Percentiles rank a stretch among this genome's conserved stretches.
phyloP scores from a whole-genome alignment of 35 echinoderm and acorn worm genomes.

The Apostichopus japonicus region DNA sequence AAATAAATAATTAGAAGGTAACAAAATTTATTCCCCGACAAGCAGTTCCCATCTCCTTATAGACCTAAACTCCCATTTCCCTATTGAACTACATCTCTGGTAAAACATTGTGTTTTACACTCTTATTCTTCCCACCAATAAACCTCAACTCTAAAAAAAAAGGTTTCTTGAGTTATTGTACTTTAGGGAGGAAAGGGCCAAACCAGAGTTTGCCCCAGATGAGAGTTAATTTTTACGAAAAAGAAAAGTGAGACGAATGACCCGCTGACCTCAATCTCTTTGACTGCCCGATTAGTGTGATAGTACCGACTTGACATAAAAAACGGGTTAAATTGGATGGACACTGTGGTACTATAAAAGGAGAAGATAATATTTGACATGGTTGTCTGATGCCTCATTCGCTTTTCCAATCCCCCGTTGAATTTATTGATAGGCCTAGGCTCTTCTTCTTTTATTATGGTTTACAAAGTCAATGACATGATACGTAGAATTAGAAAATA shows the following conservation, averaged over 20 bases:
- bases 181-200: slow-evolving; percentile 27
- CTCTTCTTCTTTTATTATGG: no score
- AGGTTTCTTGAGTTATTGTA: slow-evolving; percentile 23
- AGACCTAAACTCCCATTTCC: neutral
- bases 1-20: slow-evolving; percentile 22
- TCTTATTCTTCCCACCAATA: neutral
- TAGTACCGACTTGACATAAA: slow-evolving; percentile 13
- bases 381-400: slow-evolving; percentile 2
- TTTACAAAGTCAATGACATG: slow-evolving; percentile 1
- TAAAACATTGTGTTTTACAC: slow-evolving; percentile 43
- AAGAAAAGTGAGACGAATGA: neutral
- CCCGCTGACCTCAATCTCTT: slow-evolving; percentile 38
- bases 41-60: neutral
- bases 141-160: slow-evolving; percentile 16
- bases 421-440: neutral
- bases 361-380: neutral
- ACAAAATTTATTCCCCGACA: slow-evolving; percentile 20
- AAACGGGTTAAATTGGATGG: slow-evolving; percentile 1
- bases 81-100: neutral
- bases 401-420: slow-evolving; percentile 1
- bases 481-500: neutral
- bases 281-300: neutral
- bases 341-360: neutral
- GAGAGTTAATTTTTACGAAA: slow-evolving; percentile 9
- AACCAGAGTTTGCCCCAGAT: neutral